Conservation (phyloP, 2,888 invertebrate species). For the Parthenolecanium corni region DNA sequence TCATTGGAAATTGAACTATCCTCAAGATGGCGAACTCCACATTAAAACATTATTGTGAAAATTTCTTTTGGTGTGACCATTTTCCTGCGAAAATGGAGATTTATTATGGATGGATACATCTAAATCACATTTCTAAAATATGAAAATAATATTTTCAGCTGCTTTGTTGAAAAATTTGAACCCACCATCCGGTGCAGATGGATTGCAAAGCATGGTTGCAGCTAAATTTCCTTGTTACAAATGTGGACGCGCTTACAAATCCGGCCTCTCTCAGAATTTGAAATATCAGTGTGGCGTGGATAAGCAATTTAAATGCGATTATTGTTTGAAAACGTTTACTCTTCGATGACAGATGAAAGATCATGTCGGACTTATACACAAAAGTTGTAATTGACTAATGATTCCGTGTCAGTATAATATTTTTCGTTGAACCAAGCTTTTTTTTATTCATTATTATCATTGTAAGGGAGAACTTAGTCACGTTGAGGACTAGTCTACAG, state of each 20-base stretch:
- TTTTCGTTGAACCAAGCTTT: too few relatives aligned
- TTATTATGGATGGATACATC: constrained; percentile 20
- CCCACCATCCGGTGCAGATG: too few relatives aligned
- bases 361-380: constrained; percentile 26
- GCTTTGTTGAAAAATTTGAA: too few relatives aligned
- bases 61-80: constrained; percentile 14
- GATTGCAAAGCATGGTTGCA: too few relatives aligned
- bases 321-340: constrained; percentile 38
- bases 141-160: too few relatives aligned
- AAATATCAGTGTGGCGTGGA: constrained; percentile 41
- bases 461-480: too few relatives aligned
- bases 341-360: constrained; percentile 35
- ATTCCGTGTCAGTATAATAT: too few relatives aligned
- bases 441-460: too few relatives aligned
- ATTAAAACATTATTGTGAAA: background rate
- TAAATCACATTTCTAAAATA: constrained; percentile 21
- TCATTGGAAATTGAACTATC: too few relatives aligned
- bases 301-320: constrained; percentile 32
- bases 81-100: constrained; percentile 17
- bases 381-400: background rate
- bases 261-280: constrained; percentile 36
- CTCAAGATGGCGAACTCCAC: too few relatives aligned
- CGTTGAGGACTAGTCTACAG: too few relatives aligned
- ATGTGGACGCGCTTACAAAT: constrained; percentile 31
- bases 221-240: constrained; percentile 40